A percentile compares a stretch with the other conserved stretches of the same genome.
Conservation (phyloP, 2,113 vertebrate genomes). For the Smithornis capensis region DNA sequence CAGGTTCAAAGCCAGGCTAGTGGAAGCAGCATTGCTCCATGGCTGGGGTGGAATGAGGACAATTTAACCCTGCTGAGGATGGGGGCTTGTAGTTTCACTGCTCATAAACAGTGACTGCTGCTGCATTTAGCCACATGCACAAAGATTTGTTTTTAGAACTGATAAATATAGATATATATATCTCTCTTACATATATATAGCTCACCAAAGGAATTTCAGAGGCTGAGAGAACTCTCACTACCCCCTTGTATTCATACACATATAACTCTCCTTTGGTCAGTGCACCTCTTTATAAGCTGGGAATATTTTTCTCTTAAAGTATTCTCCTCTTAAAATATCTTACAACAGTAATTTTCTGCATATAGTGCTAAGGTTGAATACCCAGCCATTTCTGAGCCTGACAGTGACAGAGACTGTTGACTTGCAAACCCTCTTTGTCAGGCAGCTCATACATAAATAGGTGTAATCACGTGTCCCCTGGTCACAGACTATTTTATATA, state of each 20-base stretch:
- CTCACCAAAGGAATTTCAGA: background rate
- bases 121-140: background rate
- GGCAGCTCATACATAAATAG: background rate
- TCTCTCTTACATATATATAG: background rate
- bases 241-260: background rate
- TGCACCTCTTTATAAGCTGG: background rate
- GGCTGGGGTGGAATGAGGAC: background rate
- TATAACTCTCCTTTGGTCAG: background rate
- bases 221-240: background rate
- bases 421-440: background rate
- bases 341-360: background rate
- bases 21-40: background rate
- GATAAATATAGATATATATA: background rate
- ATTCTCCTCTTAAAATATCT: background rate
- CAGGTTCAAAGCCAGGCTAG: background rate
- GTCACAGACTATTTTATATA: background rate
- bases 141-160: background rate
- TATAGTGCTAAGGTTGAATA: background rate
- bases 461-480: background rate
- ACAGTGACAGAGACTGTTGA: background rate
- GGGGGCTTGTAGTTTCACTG: background rate
- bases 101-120: background rate
- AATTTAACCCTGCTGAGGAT: background rate
- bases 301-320: background rate
- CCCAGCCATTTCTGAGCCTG: background rate